These are phyloP conservation scores for Drosophila watanabei DNA, from an alignment of 1,140 invertebrate species.

Conservation along the genomic window DNA sequence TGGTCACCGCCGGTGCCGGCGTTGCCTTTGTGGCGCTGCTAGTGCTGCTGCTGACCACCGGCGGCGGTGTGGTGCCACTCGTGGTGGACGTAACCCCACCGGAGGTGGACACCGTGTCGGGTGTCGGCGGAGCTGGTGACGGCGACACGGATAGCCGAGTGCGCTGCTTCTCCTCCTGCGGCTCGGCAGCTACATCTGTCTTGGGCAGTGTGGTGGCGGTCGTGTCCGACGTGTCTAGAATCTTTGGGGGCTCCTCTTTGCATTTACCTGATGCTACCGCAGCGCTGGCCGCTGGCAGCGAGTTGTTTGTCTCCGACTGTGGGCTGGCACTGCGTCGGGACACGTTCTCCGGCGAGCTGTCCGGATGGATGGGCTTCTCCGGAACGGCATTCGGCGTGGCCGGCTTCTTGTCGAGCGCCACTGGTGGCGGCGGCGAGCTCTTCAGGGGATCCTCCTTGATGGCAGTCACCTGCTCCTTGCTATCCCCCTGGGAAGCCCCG, in stretches of 20 bases:
- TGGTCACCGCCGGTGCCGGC: constrained; percentile 26
- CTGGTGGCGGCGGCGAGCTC: constrained; percentile 47
- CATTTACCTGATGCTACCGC: constrained; percentile 56
- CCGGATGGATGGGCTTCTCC: constrained; percentile 66
- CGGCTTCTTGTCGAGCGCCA: constrained; percentile 64
- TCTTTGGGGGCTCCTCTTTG: constrained; percentile 53
- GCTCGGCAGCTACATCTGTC: constrained; percentile 11
- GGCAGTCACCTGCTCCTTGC: constrained; percentile 45
- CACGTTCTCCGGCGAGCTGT: constrained; percentile 65
- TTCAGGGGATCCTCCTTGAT: constrained; percentile 60
- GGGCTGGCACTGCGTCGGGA: constrained; percentile 65
- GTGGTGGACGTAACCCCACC: constrained; percentile 81
- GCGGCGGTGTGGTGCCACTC: constrained; percentile 75
- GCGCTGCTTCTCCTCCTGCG: constrained; percentile 46
- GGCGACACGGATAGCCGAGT: constrained; percentile 37
- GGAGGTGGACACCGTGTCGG: constrained; percentile 59
- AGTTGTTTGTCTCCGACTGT: constrained; percentile 62
- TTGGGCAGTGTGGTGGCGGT: constrained; percentile 20
- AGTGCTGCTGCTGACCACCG: constrained; percentile 83
- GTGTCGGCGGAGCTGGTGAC: constrained; percentile 30
- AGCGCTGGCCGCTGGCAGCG: constrained; percentile 20
- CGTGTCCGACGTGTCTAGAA: constrained; percentile 40
- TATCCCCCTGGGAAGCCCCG: constrained; percentile 56
- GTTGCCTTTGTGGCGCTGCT: constrained; percentile 34
- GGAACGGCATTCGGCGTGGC: constrained; percentile 53